Base-by-base conservation (phyloP, 2,888 invertebrate genomes). In the Pammene fasciana region DNA sequence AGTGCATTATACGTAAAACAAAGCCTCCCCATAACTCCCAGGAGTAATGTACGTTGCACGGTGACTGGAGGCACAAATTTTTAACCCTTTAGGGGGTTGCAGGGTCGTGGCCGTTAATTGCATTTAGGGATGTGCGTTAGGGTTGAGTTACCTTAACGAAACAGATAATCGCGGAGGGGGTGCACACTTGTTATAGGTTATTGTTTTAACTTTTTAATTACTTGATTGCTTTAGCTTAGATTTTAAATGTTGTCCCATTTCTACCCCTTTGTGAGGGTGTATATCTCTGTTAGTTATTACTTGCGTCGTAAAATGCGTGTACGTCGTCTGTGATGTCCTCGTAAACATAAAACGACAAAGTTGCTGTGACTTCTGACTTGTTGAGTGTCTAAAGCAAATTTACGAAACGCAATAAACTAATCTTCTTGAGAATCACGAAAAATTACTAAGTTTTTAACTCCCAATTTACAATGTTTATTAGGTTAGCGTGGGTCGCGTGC, bases 1-100 rank as follows among this genome's bases (percentile, higher is more conserved):
- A 88, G 83, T 90, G 90, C 91, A 90, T 86, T 90, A 90, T 89
- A 89, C 83, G 84, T 87, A 83, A 85, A 85, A 84, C 85, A 84
- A 82, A 81, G 84, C 82, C 75, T 82, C 82, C 82, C 77, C 76
- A 68, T 78, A 76, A 79, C 78, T 83, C 84, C 82, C 76, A 82
- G 80, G 82, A 83, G 82, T 85, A 84, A 75, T 78, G 74, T 77
- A 78, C 83, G 86, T 89, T 89, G 87, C 87, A 87, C 87, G 90
- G 91, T 90, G 89, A 86, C 85, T 84, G 80, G 84, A 78, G 79
- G 77, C 83, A 82, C 78, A 85, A 88, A 88, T 86, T 83, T 84
- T 82, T 80, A 75, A 82, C 84, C 81, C 76, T 78, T 73, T 76
- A 74, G 74, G 76, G 79, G 76, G 81, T 76, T 62, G 68, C 71